Base-by-base conservation (phyloP, 2,888 invertebrate species). In the Yponomeuta cagnagella region DNA sequence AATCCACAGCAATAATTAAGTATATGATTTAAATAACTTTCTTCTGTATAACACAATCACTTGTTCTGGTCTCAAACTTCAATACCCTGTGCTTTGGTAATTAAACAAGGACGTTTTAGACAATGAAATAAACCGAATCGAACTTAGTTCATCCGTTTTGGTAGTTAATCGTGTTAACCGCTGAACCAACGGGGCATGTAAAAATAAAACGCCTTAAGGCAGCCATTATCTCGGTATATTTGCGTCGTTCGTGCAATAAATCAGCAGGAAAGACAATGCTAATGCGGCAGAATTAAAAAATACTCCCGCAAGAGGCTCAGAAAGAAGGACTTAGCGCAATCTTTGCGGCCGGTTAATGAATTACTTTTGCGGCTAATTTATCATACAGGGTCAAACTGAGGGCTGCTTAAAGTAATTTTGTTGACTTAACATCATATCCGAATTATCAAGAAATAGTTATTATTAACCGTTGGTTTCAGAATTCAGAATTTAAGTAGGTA, bases 221-320 rank as follows among this genome's bases (percentile, higher is more conserved):
- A 79, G 78, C 85, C 85, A 89, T 90, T 90, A 90, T 89, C 88
- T 84, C 79, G 77, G 83, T 82, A 77, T 86, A 86, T 87, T 86
- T 84, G 82, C 79, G 76, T 74, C 76, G 77, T 73, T 79, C 76
- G 75, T 73, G 75, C 76, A 82, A 85, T 91, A 90, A 91, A 91
- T 91, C 91, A 90, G 81, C 76, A 73, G 74, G 48, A 12, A 77
- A 86, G 89, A 90, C 92, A 90, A 89, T 87, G 87, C 84, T 87
- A 90, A 91, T 87, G 87, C 89, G 73, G 79, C 76, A 83, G 90
- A 89, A 90, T 91, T 91, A 91, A 91, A 91, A 91, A 91, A 88
- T 90, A 84, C 89, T 89, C 83, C 79, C 77, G 77, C 66, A 72
- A 74, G 75, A 77, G 81, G 79, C 83, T 82, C 86, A 88, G 89